Conservation (phyloP, 2,797 vertebrate genomes). For the Tenualosa thibaudeaui region DNA sequence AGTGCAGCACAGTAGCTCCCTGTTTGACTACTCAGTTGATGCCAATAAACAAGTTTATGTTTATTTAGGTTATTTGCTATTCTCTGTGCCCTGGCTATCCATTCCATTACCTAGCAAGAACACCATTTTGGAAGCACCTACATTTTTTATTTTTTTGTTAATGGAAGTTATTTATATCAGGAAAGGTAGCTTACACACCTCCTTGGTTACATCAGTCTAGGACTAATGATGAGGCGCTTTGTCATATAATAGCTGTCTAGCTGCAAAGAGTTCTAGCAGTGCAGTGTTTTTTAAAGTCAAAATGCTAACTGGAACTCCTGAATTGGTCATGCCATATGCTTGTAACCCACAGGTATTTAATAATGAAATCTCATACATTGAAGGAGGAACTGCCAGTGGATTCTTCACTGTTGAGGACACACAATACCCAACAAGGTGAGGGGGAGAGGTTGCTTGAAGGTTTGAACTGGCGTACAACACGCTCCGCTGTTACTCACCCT, state of each 20-base stretch:
- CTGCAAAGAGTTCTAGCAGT: background rate
- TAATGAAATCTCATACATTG: slow-evolving; percentile 93
- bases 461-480: background rate
- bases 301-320: background rate
- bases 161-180: background rate
- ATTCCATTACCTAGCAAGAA: too few species aligned
- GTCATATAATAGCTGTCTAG: background rate
- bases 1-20: slow-evolving; percentile 41
- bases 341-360: slow-evolving; percentile 83
- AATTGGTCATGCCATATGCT: background rate
- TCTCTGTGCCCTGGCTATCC: background rate
- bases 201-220: background rate
- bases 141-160: too few species aligned
- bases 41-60: background rate
- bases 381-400: slow-evolving; percentile 93
- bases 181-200: background rate
- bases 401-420: slow-evolving; percentile 95
- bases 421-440: slow-evolving; percentile 82
- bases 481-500: background rate
- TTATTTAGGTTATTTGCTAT: background rate
- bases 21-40: background rate
- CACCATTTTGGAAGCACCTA: background rate
- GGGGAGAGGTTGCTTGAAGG: slow-evolving; percentile 1
- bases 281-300: background rate
- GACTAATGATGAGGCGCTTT: background rate